Evolutionary conservation across 2,113 vertebrate genomes (phyloP).

Genomic region (Mungos mungo): DNA sequence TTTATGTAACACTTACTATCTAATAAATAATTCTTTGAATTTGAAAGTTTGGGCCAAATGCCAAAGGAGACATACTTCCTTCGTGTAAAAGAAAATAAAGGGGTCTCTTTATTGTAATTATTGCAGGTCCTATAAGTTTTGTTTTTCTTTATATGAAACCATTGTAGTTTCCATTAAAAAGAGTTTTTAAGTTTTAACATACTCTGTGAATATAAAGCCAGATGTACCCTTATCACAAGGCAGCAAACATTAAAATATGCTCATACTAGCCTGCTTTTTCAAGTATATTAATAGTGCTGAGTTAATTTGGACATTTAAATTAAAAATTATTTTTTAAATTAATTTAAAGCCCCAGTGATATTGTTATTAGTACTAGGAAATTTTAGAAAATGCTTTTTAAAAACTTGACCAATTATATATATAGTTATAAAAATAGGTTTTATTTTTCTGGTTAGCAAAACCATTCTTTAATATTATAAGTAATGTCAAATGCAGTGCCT

Average conservation of each 20-base stretch:
- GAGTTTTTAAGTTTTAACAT: conserved; percentile 17
- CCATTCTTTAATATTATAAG: conserved; percentile 58
- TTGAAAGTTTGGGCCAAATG: neutral
- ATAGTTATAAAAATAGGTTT: conserved; percentile 62
- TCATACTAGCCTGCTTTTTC: neutral
- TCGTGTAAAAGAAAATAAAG: neutral
- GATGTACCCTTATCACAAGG: neutral
- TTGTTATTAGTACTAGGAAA: neutral
- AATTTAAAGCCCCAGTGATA: neutral
- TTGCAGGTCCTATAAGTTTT: neutral
- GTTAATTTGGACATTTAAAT: conserved; percentile 13
- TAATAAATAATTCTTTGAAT: neutral
- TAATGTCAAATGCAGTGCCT: conserved; percentile 55
- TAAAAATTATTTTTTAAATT: neutral
- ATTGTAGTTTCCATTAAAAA: conserved; percentile 31
- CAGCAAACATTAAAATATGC: neutral
- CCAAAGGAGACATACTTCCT: neutral
- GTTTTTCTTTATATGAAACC: neutral
- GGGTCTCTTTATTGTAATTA: neutral
- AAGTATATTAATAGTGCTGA: neutral
- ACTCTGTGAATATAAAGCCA: conserved; percentile 16
- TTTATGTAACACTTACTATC: neutral
- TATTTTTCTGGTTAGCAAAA: conserved; percentile 64
- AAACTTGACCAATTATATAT: conserved; percentile 55
- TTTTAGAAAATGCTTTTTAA: conserved; percentile 54